Evolutionary conservation across 2,797 vertebrate genomes (phyloP).

Genomic region (Hemibagrus guttatus): DNA sequence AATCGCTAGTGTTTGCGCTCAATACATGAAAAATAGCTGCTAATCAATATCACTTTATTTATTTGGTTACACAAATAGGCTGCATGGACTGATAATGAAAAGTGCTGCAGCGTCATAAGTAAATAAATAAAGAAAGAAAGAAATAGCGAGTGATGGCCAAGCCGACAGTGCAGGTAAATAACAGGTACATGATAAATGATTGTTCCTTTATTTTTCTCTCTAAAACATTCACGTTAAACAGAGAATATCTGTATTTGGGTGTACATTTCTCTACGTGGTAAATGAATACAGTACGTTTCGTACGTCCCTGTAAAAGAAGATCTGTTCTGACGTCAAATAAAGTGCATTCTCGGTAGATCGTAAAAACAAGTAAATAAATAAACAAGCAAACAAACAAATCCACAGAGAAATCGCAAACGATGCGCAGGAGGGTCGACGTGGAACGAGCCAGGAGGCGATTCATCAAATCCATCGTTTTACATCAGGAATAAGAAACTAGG

Average conservation of each 20-base stretch:
- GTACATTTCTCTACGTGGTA: slow-evolving; percentile 59
- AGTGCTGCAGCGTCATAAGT: slow-evolving; percentile 67
- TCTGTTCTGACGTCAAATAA: slow-evolving; percentile 68
- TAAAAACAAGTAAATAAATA: slow-evolving; percentile 45
- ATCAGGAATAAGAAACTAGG: slow-evolving; percentile 28
- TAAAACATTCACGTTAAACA: slow-evolving; percentile 42
- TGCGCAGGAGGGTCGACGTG: slow-evolving; percentile 56
- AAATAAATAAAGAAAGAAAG: slow-evolving; percentile 69
- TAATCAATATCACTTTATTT: slow-evolving; percentile 38
- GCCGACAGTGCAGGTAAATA: slow-evolving; percentile 19
- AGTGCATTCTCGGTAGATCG: slow-evolving; percentile 72
- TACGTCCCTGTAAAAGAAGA: slow-evolving; percentile 60
- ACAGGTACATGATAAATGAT: slow-evolving; percentile 10
- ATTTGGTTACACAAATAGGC: slow-evolving; percentile 72
- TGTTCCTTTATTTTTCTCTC: slow-evolving; percentile 24
- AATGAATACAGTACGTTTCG: slow-evolving; percentile 60
- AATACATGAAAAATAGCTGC: not conserved
- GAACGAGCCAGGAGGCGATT: not conserved
- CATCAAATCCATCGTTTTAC: slow-evolving; percentile 14
- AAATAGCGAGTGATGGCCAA: slow-evolving; percentile 65
- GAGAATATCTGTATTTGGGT: slow-evolving; percentile 43
- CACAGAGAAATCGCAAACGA: slow-evolving; percentile 61
- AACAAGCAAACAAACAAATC: slow-evolving; percentile 41
- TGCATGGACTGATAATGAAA: slow-evolving; percentile 65
- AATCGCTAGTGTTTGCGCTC: not conserved